phyloP scores from a whole-genome alignment of 1,140 invertebrate species.

The Calycopis cecrops region DNA sequence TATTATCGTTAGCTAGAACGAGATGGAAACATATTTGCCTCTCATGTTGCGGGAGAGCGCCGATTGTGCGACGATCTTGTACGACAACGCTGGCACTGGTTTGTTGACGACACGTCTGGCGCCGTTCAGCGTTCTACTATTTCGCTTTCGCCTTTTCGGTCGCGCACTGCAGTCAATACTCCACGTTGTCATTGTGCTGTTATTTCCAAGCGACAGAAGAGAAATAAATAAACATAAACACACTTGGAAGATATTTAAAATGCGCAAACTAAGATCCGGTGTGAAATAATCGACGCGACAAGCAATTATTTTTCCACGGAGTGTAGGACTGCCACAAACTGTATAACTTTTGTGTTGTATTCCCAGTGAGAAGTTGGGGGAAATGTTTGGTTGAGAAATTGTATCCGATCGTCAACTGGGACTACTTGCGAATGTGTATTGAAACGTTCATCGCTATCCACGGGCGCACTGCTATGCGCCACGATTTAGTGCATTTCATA shows the following conservation, averaged over 20 bases:
- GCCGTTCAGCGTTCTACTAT: conserved; percentile 24
- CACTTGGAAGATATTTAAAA: conserved; percentile 37
- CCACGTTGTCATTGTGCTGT: conserved; percentile 35
- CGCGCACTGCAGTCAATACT: conserved; percentile 25
- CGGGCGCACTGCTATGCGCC: conserved; percentile 74
- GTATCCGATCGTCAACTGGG: conserved; percentile 50
- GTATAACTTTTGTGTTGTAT: conserved; percentile 58
- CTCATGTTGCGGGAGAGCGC: conserved; percentile 28
- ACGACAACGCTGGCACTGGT: conserved; percentile 27
- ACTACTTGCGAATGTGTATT: conserved; percentile 74
- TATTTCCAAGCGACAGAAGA: conserved; percentile 1
- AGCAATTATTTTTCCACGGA: conserved; percentile 24
- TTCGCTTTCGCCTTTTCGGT: conserved; percentile 50
- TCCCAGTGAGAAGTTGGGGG: conserved; percentile 66
- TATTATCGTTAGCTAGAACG: conserved; percentile 13
- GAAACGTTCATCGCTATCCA: conserved; percentile 72
- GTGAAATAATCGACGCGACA: conserved; percentile 53
- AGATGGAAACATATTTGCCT: conserved; percentile 31
- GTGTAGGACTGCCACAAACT: conserved; percentile 47
- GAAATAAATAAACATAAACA: background rate
- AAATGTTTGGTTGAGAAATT: conserved; percentile 65
- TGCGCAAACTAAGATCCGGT: conserved; percentile 65
- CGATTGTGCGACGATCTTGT: conserved; percentile 62
- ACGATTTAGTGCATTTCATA: conserved; percentile 74
- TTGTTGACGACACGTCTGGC: conserved; percentile 31